Evolutionary conservation across 2,797 vertebrate genomes (phyloP).

Genomic region (Melanogrammus aeglefinus): DNA sequence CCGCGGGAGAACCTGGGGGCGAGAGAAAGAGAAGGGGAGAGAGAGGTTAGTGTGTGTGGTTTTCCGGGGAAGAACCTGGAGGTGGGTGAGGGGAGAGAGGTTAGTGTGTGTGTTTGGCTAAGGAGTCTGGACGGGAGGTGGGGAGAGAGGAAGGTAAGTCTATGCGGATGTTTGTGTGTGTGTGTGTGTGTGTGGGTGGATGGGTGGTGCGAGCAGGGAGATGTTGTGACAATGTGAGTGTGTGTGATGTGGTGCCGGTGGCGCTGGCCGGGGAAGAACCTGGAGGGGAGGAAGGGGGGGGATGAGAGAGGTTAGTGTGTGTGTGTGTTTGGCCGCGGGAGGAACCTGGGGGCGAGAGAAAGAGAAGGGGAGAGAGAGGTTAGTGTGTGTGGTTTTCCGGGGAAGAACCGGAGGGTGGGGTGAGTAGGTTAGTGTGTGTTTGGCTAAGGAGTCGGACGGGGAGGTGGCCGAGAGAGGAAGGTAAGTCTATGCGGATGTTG

Average conservation of each 20-base stretch:
- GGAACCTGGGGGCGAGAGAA: conserved; percentile 20
- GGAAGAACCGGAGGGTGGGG: conserved; percentile 16
- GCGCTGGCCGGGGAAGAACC: too few species aligned
- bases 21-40: conserved; percentile 40
- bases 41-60: conserved; percentile 15
- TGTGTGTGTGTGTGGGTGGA: too few species aligned
- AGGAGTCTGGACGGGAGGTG: neutral
- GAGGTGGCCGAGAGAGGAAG: neutral
- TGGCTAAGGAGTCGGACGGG: neutral
- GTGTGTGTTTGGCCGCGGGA: too few species aligned
- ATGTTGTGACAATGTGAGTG: neutral
- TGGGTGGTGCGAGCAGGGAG: too few species aligned
- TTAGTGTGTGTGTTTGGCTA: conserved; percentile 1
- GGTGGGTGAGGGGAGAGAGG: conserved; percentile 33
- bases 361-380: conserved; percentile 38
- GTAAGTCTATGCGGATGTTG: neutral
- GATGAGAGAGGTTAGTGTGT: too few species aligned
- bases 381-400: neutral
- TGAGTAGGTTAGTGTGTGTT: conserved; percentile 22
- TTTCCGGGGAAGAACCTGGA: neutral
- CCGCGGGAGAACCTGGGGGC: neutral
- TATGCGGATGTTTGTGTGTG: neutral
- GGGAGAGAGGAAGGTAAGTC: neutral
- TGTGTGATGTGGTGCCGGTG: neutral
- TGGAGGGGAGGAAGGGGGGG: too few species aligned